A percentile compares a stretch with the other conserved stretches of the same genome.
Evolutionary conservation across 2,113 vertebrate species (phyloP).

Genomic region (Nothocercus julius): DNA sequence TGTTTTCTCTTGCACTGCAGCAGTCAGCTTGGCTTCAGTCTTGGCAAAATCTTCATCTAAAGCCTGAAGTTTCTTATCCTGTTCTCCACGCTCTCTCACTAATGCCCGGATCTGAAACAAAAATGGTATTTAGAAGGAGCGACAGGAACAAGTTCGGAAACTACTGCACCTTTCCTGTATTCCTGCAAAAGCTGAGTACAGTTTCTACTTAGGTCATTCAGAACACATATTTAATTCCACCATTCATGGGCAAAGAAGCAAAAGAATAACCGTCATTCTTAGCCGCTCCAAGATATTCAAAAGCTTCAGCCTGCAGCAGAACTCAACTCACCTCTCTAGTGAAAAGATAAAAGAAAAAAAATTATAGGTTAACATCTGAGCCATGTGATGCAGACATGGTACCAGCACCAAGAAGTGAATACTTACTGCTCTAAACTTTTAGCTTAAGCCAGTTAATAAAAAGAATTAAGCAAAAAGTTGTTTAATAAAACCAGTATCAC

Average conservation of each 20-base stretch:
- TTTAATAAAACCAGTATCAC: neutral
- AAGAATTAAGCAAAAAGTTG: neutral
- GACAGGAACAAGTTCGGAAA: no score
- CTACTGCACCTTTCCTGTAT: neutral
- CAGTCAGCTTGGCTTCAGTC: constrained; percentile 85
- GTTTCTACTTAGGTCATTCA: neutral
- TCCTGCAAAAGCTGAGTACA: neutral
- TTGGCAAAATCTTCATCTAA: constrained; percentile 88
- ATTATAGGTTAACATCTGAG: no score
- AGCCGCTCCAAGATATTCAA: neutral
- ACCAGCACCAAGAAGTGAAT: neutral
- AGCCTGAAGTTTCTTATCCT: constrained; percentile 81
- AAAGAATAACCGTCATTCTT: neutral
- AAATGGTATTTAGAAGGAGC: neutral
- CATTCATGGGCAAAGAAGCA: neutral
- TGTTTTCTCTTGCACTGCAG: constrained; percentile 87
- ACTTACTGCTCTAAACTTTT: neutral
- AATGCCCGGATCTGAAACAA: constrained; percentile 85
- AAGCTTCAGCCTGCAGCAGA: neutral
- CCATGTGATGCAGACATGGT: neutral
- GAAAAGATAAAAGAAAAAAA: no score
- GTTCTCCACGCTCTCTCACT: constrained; percentile 87
- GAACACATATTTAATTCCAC: rapidly evolving
- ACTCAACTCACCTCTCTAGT: neutral
- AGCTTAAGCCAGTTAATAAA: neutral